Evolutionary conservation across 2,888 invertebrate species (phyloP), one percentile per base, ranked within the genome.

Genomic region (Caenorhabditis afra): DNA sequence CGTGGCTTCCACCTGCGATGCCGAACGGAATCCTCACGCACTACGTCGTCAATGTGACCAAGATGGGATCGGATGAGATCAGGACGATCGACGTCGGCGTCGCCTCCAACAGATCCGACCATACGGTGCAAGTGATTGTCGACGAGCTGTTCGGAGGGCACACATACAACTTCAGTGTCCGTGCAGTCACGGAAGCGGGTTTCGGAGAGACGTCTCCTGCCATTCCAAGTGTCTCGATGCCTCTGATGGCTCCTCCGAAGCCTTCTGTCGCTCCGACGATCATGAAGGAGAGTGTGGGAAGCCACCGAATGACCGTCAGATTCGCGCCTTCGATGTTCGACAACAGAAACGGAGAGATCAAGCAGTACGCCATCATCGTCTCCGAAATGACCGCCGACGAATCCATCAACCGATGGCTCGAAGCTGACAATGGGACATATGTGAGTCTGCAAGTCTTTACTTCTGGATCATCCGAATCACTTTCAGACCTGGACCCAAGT

Each of bases 151-250:
- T 82, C 37, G 89, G 89, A 37, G 89, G 89, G 7, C 61, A 83
- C 61, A 71, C 67, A 5, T 81, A 83, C 59, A 79, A 67, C 39
- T 79, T 81, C 53, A 61, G 70, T 22, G 85, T 88, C 1, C 79
- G 82, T 8, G 89, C 89, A 0, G 88, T 87, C 22, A 89, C 86
- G 1, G 89, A 87, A 61, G 89, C 89, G 7, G 89, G 89, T 8
- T 76, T 82, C 20, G 88, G 88, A 23, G 86, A 87, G 52, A 53
- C 71, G 3, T 83, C 85, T 37, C 75, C 74, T 1, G 71, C 64
- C 1, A 79, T 81, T 18, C 75, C 81, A 0, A 68, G 80, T 20
- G 66, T 87, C 37, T 73, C 77, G 16, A 87, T 88, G 87, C 88
- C 88, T 8, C 76, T 88, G 18, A 68, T 83, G 81, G 86, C 89